Base-by-base conservation (phyloP, 2,113 vertebrate species). In the Dasypus novemcinctus region DNA sequence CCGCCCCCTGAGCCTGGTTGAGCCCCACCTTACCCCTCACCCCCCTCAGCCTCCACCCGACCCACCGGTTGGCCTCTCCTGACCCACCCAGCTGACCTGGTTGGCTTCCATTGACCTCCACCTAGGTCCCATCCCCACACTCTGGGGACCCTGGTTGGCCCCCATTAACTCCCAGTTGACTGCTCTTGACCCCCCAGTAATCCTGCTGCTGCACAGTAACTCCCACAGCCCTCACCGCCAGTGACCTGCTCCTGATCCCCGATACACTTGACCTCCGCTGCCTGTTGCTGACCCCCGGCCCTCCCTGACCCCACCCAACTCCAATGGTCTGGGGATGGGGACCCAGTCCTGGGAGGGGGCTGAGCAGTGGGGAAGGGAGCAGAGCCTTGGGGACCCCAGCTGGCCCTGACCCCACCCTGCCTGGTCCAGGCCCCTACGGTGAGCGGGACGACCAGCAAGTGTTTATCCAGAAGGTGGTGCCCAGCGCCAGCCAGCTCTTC, bases 401-500 rank as follows among this genome's bases (percentile, higher is more conserved):
- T 41, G 61, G 21, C 36, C 43, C 68, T 90, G 80, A 92, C 31
- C 9, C 31, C 0, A 0, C 68, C 29, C 11, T 23, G 74, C 1
- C 41, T 9, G 33, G 6, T 78, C 2, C 82, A 99, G 99, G 99
- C 27, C 99, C 99, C 0, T 99, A 99, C 0, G 99, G 99, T 0
- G 99, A 99, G 83, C 94, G 99, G 36, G 99, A 99, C 1, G 99
- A 99, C 95, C 99, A 99, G 98, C 99, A 99, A 90, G 99, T 99
- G 0, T 99, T 99, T 89, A 98, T 99, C 87, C 99, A 99, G 98
- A 98, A 99, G 41, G 99, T 99, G 41, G 99, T 99, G 11, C 99
- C 99, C 0, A 99, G 99, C 5, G 99, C 99, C 0, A 99, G 99
- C 74, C 99, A 99, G 88, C 98, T 99, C 64, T 99, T 99, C 5